Conservation (phyloP, 2,888 invertebrate species). For the Apoda limacodes region DNA sequence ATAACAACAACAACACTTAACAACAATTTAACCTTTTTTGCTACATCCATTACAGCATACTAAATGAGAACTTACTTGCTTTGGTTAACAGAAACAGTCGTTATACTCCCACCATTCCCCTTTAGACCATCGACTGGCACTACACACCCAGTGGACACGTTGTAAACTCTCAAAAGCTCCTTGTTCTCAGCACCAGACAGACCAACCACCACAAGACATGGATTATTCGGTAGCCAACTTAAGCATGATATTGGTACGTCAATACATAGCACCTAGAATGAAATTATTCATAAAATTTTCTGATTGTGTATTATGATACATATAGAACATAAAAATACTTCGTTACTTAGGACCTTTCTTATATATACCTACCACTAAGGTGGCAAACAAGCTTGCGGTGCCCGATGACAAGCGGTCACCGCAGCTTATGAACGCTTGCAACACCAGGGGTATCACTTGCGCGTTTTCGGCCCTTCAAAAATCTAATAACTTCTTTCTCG, state of each 20-base stretch:
- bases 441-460: no score
- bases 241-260: slow-evolving; percentile 38
- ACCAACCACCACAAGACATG: slow-evolving; percentile 34
- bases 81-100: slow-evolving; percentile 32
- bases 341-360: background rate
- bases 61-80: slow-evolving; percentile 45
- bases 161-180: slow-evolving; percentile 29
- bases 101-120: slow-evolving; percentile 24
- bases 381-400: no score
- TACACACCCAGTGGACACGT: slow-evolving; percentile 29
- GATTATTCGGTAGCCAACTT: slow-evolving; percentile 37
- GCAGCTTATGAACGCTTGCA: no score
- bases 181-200: slow-evolving; percentile 20
- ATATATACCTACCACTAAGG: no score
- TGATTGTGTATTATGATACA: background rate
- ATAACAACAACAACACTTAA: no score
- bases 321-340: background rate
- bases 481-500: no score
- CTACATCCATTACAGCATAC: no score
- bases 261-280: slow-evolving; percentile 34
- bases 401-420: no score
- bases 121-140: slow-evolving; percentile 33
- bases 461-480: no score
- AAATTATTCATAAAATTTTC: background rate
- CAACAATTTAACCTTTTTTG: no score